A percentile compares a stretch with the other conserved stretches of the same genome.
Evolutionary conservation across 2,113 vertebrate genomes (phyloP).

Genomic region (Caracal caracal): DNA sequence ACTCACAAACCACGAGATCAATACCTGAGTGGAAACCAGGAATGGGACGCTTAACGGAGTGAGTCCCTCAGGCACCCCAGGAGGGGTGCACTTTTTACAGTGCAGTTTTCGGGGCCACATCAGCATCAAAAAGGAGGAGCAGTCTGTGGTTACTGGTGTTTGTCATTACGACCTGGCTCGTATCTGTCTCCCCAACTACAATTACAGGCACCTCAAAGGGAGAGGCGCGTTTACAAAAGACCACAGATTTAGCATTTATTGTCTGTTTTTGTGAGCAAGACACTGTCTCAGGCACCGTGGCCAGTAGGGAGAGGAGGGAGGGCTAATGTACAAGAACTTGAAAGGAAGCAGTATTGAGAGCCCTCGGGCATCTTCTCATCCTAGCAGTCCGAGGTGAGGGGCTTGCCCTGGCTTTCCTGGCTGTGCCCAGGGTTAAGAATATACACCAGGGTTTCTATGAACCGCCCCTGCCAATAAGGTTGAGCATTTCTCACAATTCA

Average conservation of each 20-base stretch:
- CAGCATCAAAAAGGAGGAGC: background rate
- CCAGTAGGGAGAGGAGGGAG: background rate
- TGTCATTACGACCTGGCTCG: background rate
- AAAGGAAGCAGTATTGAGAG: background rate
- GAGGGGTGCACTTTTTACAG: background rate
- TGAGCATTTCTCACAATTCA: background rate
- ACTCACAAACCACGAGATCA: too few species aligned
- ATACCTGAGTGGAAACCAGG: too few species aligned
- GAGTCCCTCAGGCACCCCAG: too few species aligned
- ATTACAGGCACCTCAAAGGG: background rate
- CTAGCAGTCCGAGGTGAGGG: background rate
- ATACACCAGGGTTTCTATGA: background rate
- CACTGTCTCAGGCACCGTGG: background rate
- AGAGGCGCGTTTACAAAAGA: background rate
- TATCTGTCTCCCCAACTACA: background rate
- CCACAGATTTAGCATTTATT: background rate
- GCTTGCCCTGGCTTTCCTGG: background rate
- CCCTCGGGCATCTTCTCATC: background rate
- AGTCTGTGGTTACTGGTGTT: background rate
- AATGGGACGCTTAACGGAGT: too few species aligned
- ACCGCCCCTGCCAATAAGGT: background rate
- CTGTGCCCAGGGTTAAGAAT: background rate
- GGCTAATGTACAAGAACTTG: background rate
- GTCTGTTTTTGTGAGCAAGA: background rate
- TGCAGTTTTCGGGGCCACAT: background rate